Percentiles rank a stretch among this genome's conserved stretches.
Conservation (phyloP, 2,888 invertebrate species). For the Sussaba pulchella region DNA sequence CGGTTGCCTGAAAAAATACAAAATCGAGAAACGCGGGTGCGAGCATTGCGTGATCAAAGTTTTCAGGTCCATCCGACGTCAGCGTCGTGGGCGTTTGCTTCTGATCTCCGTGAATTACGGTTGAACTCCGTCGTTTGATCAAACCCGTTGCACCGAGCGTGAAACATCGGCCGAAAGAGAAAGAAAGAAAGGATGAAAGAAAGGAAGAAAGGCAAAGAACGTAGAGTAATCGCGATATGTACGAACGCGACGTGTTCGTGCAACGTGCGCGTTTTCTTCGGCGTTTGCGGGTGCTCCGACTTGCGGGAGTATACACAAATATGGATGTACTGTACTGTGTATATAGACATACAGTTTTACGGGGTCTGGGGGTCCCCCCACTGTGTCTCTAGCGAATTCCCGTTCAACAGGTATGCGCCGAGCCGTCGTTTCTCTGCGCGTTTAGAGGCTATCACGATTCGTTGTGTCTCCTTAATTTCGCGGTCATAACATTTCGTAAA, state of each 20-base stretch:
- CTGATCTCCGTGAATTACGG: slow-evolving; percentile 30
- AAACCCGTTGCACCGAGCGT: background rate
- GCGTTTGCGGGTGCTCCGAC: too few relatives aligned
- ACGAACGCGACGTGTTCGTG: slow-evolving; percentile 14
- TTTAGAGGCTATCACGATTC: background rate
- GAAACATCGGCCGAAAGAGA: background rate
- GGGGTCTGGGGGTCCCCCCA: background rate
- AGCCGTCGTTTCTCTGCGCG: background rate
- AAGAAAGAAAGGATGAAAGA: background rate
- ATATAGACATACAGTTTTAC: too few relatives aligned
- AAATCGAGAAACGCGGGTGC: too few relatives aligned
- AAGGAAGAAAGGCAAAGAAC: background rate
- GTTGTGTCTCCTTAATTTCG: too few relatives aligned
- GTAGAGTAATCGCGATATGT: background rate
- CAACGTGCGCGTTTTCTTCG: slow-evolving; percentile 28
- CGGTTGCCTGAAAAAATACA: too few relatives aligned
- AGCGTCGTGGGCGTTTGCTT: slow-evolving; percentile 19
- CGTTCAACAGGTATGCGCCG: slow-evolving; percentile 3
- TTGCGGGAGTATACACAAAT: too few relatives aligned
- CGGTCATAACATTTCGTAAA: too few relatives aligned
- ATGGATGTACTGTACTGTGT: too few relatives aligned
- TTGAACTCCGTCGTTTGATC: slow-evolving; percentile 11
- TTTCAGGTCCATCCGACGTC: background rate
- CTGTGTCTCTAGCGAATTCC: too few relatives aligned
- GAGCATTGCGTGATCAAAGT: too few relatives aligned